Percentiles rank a stretch among this genome's conserved stretches.
These are phyloP conservation scores for Gallinago paraguaiae DNA, from an alignment of 2,113 vertebrate species.

Conservation along the genomic window DNA sequence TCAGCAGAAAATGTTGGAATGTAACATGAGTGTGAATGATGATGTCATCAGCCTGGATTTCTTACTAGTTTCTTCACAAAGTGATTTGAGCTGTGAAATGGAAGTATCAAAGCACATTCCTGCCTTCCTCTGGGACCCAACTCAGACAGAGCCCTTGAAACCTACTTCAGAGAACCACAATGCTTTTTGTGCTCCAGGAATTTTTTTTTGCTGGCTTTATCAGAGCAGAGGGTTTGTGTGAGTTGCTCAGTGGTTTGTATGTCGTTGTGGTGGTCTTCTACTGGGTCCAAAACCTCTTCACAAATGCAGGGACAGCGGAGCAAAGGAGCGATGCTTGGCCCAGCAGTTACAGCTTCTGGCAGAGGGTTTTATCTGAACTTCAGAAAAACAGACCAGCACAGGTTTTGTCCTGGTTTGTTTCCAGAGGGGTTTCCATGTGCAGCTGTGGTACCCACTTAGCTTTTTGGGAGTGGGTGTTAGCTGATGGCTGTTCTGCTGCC, in stretches of 20 bases:
- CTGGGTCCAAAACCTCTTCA: background rate
- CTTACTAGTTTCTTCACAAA: background rate
- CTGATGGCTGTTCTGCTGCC: background rate
- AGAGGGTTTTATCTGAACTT: background rate
- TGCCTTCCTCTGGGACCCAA: background rate
- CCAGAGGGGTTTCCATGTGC: background rate
- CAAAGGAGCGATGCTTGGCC: fast-evolving
- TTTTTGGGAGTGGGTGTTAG: background rate
- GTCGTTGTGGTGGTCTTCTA: background rate
- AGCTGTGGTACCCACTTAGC: background rate
- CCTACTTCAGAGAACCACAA: background rate
- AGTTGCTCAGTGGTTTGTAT: background rate
- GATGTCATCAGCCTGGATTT: conserved; percentile 58
- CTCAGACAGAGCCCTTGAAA: background rate
- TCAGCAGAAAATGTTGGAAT: conserved; percentile 23
- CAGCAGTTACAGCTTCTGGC: background rate
- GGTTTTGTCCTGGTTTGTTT: background rate
- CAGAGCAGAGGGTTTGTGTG: background rate
- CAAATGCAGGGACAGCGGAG: fast-evolving
- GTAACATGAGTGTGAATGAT: conserved; percentile 6
- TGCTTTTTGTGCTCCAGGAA: background rate
- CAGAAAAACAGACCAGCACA: background rate
- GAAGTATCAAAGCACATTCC: background rate
- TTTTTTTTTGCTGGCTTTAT: background rate
- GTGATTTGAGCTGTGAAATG: background rate